Base-by-base conservation (phyloP, 2,888 invertebrate species). In the Teleiodes luculella region DNA sequence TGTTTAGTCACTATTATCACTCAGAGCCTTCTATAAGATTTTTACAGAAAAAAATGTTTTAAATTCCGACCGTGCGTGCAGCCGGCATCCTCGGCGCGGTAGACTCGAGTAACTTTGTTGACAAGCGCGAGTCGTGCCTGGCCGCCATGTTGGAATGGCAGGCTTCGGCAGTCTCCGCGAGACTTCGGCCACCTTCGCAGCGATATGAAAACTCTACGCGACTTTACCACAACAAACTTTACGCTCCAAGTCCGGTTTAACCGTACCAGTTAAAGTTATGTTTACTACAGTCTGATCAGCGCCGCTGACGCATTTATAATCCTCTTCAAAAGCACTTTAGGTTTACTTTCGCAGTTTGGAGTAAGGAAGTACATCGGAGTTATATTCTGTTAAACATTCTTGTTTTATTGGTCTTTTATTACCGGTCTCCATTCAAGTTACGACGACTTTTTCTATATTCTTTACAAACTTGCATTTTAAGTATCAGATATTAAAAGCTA, bases 31-130 rank as follows among this genome's bases (percentile, higher is more conserved):
- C 18, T 2, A 18, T 41, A 2, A 20, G 18, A 18, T 41, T 41
- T 16, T 20, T 18, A 41, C 18, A 41, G 8, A 18, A 20, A 20
- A 41, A 6, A 24, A 24, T 24, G 24, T 41, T 39, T 28, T 11
- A 24, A 20, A 20, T 33, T 11, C 6, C 8, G 69, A 67, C 30
- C 33, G 36, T 50, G 56, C 80, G 76, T 78, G 74, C 85, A 76
- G 61, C 74, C 74, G 65, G 66, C 68, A 59, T 56, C 67, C 69
- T 61, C 59, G 74, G 71, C 77, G 74, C 68, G 73, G 62, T 61
- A 56, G 53, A 60, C 62, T 68, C 69, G 72, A 78, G 73, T 80
- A 77, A 83, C 79, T 85, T 88, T 88, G 88, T 88, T 88, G 88
- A 88, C 88, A 88, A 86, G 83, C 86, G 75, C 55, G 63, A 66